phyloP scores from a whole-genome alignment of 2,888 invertebrate genomes.

The Autographa gamma region DNA sequence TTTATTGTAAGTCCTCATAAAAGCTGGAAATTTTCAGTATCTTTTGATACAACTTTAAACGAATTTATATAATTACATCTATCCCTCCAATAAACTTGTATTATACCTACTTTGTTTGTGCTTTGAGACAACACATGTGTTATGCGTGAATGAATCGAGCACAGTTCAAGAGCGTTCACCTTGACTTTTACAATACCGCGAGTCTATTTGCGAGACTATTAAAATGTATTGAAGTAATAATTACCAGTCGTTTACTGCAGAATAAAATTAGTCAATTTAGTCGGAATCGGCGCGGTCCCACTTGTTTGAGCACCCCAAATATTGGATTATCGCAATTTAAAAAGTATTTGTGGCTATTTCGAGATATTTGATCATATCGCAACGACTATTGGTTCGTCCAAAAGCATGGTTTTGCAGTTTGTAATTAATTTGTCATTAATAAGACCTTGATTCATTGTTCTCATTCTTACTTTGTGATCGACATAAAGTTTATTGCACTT shows the following conservation, averaged over 20 bases:
- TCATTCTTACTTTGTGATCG: background rate
- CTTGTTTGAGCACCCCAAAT: too few relatives aligned
- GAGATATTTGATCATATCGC: too few relatives aligned
- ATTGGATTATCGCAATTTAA: background rate
- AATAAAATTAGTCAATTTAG: too few relatives aligned
- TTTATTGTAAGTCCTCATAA: background rate
- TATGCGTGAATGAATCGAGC: conserved; percentile 7
- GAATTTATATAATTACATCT: background rate
- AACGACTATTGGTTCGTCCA: too few relatives aligned
- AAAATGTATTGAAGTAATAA: background rate
- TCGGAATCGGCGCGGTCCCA: too few relatives aligned
- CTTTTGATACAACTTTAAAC: background rate
- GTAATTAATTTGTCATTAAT: background rate
- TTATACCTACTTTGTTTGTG: background rate
- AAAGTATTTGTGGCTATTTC: too few relatives aligned
- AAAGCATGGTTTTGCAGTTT: too few relatives aligned
- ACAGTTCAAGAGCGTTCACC: conserved; percentile 46
- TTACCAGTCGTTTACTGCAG: background rate
- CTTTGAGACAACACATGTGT: background rate
- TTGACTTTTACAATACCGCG: background rate
- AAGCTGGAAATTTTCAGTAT: background rate
- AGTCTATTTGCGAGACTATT: background rate
- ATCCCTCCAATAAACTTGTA: background rate
- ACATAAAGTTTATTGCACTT: background rate
- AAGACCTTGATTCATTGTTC: background rate